Evolutionary conservation across 2,797 vertebrate genomes (phyloP).

Genomic region (Bradypodion pumilum): DNA sequence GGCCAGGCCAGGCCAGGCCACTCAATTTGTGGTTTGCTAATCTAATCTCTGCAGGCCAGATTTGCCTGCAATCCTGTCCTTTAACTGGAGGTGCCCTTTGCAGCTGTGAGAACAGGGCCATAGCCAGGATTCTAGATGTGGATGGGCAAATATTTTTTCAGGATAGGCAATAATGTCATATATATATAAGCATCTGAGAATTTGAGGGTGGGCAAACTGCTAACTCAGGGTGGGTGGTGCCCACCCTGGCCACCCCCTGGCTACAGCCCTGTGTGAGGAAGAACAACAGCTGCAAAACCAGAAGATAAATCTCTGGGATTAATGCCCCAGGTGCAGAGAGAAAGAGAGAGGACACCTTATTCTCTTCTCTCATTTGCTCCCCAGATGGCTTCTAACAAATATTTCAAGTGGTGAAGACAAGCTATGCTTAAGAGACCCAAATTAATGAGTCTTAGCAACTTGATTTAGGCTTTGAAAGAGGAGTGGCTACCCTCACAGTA

Average conservation of each 20-base stretch:
- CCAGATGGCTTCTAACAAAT: slow-evolving; percentile 12
- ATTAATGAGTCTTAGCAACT: background rate
- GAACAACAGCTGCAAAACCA: slow-evolving; percentile 5
- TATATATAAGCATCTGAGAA: no score
- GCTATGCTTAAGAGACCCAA: background rate
- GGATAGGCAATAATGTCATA: no score
- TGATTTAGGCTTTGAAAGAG: background rate
- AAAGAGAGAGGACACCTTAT: background rate
- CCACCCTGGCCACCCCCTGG: no score
- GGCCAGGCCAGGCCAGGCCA: no score
- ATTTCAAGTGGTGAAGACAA: background rate
- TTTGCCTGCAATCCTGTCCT: background rate
- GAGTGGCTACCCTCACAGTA: no score
- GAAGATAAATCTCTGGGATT: slow-evolving; percentile 19
- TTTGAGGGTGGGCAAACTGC: no score
- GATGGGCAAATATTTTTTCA: no score
- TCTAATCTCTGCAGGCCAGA: background rate
- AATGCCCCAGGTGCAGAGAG: background rate
- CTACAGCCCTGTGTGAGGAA: no score
- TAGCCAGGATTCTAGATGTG: no score
- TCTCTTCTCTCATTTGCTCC: background rate
- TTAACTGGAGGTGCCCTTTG: background rate
- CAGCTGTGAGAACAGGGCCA: no score
- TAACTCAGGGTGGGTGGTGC: no score
- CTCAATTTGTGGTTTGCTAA: background rate